Evolutionary conservation across 2,113 vertebrate genomes (phyloP).

Genomic region (Tachysurus fulvidraco): DNA sequence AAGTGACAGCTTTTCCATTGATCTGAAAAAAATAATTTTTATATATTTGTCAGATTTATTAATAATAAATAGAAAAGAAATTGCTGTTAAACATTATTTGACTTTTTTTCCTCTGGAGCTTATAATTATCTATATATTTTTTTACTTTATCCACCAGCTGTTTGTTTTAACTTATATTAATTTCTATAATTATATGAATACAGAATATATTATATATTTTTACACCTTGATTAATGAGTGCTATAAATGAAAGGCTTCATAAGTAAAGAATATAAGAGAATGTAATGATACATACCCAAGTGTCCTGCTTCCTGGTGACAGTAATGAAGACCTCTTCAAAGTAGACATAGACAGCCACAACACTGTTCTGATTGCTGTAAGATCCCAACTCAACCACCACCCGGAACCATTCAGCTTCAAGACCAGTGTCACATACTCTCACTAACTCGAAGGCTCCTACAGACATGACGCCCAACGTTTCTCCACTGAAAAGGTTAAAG

Average conservation of each 20-base stretch:
- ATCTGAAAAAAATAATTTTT: neutral
- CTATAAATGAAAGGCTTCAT: neutral
- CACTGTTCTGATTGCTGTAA: neutral
- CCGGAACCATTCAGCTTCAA: conserved; percentile 59
- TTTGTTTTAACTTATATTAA: too few species aligned
- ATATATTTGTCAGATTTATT: too few species aligned
- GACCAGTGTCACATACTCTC: conserved; percentile 38
- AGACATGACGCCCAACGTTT: conserved; percentile 34
- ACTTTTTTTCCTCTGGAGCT: neutral
- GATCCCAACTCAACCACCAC: conserved; percentile 59
- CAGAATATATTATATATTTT: neutral
- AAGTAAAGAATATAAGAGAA: neutral
- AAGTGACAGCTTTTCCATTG: neutral
- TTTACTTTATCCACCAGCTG: too few species aligned
- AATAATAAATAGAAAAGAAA: neutral
- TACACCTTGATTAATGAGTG: neutral
- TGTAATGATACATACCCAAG: conserved; percentile 58
- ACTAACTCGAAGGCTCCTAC: conserved; percentile 60
- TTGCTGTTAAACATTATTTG: neutral
- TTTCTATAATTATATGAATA: neutral
- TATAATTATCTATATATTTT: too few species aligned
- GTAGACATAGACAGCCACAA: conserved; percentile 53
- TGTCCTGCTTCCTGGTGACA: conserved; percentile 45
- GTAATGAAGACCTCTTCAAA: conserved; percentile 56
- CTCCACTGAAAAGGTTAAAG: conserved; percentile 58